Percentiles rank a stretch among this genome's conserved stretches.
These are phyloP conservation scores for Naso thynnoides DNA, from an alignment of 2,797 vertebrate species.

Conservation along the genomic window DNA sequence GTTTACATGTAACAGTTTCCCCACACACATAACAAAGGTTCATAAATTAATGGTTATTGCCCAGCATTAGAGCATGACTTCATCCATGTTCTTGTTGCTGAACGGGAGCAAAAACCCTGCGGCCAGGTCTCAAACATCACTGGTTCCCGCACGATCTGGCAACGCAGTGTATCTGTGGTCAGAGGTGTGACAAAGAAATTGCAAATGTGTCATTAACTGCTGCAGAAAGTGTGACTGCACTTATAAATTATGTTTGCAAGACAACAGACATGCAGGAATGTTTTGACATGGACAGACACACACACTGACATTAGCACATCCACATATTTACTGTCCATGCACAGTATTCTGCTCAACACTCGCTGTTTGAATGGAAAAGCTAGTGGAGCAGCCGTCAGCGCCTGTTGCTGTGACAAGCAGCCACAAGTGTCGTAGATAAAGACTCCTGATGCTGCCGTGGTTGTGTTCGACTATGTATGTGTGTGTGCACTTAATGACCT, in stretches of 20 bases:
- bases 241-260: not conserved
- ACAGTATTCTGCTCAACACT: constrained; percentile 5
- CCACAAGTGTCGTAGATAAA: constrained; percentile 46
- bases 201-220: not conserved
- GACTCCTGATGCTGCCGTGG: constrained; percentile 9
- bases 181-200: not conserved
- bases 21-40: not conserved
- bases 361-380: constrained; percentile 18
- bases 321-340: not conserved
- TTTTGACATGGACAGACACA: not conserved
- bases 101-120: not conserved
- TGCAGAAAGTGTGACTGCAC: not conserved
- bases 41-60: not conserved
- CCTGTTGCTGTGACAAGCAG: constrained; percentile 28
- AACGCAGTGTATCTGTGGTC: not conserved
- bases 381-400: constrained; percentile 10
- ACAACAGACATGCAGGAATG: not conserved
- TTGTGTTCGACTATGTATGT: not conserved
- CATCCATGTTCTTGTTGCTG: not conserved
- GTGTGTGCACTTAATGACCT: not conserved
- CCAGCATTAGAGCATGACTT: not conserved
- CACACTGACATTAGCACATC: not conserved
- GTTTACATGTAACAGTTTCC: not conserved
- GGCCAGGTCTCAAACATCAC: not conserved
- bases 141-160: not conserved